A percentile compares a stretch with the other conserved stretches of the same genome.
Evolutionary conservation across 2,797 vertebrate species (phyloP).

Genomic region (Hypotaenidia okinawae): DNA sequence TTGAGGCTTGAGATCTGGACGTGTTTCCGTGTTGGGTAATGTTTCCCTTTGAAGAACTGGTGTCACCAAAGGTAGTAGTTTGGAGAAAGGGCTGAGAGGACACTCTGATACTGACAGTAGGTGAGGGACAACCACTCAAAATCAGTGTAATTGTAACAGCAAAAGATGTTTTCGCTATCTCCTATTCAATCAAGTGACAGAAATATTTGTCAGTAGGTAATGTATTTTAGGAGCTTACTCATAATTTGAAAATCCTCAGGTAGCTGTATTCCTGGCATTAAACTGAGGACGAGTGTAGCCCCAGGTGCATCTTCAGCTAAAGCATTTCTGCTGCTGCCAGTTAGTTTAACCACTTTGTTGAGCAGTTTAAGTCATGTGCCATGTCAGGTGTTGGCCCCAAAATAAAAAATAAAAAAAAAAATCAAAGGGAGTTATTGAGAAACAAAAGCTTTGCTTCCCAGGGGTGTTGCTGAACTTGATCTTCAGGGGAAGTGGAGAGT

Average conservation of each 20-base stretch:
- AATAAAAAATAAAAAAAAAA: background rate
- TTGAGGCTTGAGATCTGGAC: background rate
- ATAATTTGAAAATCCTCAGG: background rate
- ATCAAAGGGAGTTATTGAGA: no score
- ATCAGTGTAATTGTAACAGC: background rate
- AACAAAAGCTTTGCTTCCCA: background rate
- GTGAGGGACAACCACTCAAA: background rate
- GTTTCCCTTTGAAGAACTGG: background rate
- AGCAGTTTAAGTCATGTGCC: background rate
- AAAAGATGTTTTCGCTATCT: background rate
- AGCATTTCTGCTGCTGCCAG: rapidly evolving
- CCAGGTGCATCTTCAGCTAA: background rate
- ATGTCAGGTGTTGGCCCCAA: background rate
- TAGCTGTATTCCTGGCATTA: background rate
- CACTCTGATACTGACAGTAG: background rate
- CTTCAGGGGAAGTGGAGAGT: background rate
- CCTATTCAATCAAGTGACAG: background rate
- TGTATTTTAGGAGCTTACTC: background rate
- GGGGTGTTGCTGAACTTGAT: background rate
- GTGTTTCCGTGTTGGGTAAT: rapidly evolving
- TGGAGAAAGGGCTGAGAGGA: background rate
- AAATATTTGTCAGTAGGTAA: background rate
- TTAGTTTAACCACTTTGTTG: background rate
- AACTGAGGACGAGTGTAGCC: background rate
- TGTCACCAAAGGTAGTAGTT: background rate